Evolutionary conservation across 2,113 vertebrate genomes (phyloP).

Genomic region (Scomber scombrus): DNA sequence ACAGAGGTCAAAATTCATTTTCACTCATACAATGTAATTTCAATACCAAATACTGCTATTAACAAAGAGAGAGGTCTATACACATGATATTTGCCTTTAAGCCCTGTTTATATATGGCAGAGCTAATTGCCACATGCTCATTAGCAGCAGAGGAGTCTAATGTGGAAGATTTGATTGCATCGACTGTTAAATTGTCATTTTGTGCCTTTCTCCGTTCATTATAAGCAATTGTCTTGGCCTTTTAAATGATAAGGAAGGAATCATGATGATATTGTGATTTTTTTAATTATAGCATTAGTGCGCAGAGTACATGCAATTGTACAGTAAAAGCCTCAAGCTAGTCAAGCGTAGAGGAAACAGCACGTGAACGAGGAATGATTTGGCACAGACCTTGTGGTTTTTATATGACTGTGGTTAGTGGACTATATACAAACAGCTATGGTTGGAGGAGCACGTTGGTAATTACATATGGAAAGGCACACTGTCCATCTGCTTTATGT

Average conservation of each 20-base stretch:
- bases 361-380: neutral
- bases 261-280: neutral
- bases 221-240: neutral
- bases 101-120: neutral
- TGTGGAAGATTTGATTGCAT: conserved; percentile 12
- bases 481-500: neutral
- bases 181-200: conserved; percentile 5
- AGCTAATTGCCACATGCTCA: neutral
- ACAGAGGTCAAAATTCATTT: neutral
- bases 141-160: conserved; percentile 5
- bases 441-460: neutral
- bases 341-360: neutral
- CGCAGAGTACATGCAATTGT: neutral
- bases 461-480: neutral
- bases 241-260: conserved; percentile 10
- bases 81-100: neutral
- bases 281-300: neutral
- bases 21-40: too few species aligned
- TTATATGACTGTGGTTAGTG: neutral
- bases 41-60: neutral
- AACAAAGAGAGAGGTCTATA: neutral
- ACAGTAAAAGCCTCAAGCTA: neutral
- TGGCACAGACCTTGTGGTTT: neutral
- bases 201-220: conserved; percentile 11
- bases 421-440: neutral